These are phyloP conservation scores for Athetis lepigone DNA, from an alignment of 2,888 invertebrate species.

Conservation along the genomic window DNA sequence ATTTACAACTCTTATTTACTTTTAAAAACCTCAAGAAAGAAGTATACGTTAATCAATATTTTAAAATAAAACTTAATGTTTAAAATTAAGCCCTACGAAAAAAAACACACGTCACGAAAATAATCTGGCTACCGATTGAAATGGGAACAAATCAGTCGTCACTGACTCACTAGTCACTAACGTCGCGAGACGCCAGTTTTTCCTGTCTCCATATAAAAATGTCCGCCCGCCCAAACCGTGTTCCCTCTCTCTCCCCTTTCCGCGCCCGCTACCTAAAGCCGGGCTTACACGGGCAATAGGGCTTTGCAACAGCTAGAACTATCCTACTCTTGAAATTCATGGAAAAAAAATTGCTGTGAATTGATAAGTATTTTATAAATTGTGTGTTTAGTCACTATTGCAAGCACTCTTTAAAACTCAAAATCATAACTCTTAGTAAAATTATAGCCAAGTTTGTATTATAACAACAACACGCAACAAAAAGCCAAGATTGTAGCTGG, in stretches of 20 bases:
- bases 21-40: background rate
- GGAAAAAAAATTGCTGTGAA: too few relatives aligned
- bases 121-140: conserved; percentile 64
- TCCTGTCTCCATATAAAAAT: conserved; percentile 83
- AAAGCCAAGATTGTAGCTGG: too few relatives aligned
- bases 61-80: background rate
- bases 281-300: conserved; percentile 22
- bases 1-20: background rate
- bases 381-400: too few relatives aligned
- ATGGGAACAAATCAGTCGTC: conserved; percentile 83
- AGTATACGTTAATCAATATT: too few relatives aligned
- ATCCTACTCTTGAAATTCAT: too few relatives aligned
- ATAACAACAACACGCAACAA: too few relatives aligned
- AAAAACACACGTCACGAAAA: conserved; percentile 52
- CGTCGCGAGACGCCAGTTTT: conserved; percentile 75
- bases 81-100: conserved; percentile 1
- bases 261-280: conserved; percentile 52
- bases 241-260: conserved; percentile 65
- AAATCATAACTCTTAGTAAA: too few relatives aligned
- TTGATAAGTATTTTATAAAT: too few relatives aligned
- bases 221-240: conserved; percentile 89
- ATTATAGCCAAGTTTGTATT: too few relatives aligned
- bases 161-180: conserved; percentile 73
- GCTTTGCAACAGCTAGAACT: too few relatives aligned
- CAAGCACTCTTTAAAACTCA: too few relatives aligned